Conservation (phyloP, 1,140 invertebrate species). For the Lucilia sericata region DNA sequence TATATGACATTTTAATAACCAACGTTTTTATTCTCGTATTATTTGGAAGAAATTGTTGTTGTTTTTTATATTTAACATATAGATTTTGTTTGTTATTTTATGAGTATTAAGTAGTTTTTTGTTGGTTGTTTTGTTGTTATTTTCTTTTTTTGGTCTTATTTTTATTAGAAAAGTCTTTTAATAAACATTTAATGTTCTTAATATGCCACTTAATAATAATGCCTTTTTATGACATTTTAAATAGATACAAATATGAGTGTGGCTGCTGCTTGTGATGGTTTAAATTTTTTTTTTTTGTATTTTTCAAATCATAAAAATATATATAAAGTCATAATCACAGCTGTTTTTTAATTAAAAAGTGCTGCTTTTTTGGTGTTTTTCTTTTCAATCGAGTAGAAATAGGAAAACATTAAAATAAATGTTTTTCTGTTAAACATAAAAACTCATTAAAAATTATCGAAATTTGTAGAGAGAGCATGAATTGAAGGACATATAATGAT, state of each 20-base stretch:
- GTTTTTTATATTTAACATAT: background rate
- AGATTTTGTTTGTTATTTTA: background rate
- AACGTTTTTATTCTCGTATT: background rate
- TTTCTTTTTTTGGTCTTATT: background rate
- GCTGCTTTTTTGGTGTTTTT: background rate
- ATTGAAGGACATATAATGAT: background rate
- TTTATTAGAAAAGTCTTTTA: background rate
- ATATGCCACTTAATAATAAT: slow-evolving; percentile 42
- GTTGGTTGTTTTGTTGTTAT: background rate
- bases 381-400: too few relatives aligned
- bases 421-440: background rate
- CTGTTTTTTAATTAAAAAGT: slow-evolving; percentile 23
- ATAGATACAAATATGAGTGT: slow-evolving; percentile 34
- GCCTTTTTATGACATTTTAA: slow-evolving; percentile 40
- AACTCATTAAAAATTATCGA: slow-evolving; percentile 6
- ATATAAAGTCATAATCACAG: background rate
- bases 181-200: slow-evolving; percentile 37
- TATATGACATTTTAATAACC: slow-evolving; percentile 40
- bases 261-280: background rate
- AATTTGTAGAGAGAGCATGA: background rate
- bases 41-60: slow-evolving; percentile 11
- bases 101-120: slow-evolving; percentile 30
- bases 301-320: background rate
- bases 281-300: background rate
- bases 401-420: slow-evolving; percentile 8